Evolutionary conservation across 2,113 vertebrate genomes (phyloP).

Genomic region (Larimichthys polyactis): DNA sequence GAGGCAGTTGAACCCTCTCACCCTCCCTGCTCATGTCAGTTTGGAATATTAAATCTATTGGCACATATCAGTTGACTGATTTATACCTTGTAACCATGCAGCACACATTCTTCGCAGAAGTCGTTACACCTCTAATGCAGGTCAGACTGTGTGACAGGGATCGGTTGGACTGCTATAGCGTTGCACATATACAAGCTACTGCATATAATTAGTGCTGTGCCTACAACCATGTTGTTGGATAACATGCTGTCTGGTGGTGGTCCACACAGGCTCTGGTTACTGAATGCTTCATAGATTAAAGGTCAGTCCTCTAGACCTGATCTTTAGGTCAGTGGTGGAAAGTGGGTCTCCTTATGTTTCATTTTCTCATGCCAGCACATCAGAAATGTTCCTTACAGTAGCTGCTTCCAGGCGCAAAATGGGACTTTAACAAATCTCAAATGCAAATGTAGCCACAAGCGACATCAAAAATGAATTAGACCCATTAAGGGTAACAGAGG

Average conservation of each 20-base stretch:
- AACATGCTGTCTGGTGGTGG: conserved; percentile 27
- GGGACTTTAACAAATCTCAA: not conserved
- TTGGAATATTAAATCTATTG: conserved; percentile 40
- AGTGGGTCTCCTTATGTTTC: conserved; percentile 45
- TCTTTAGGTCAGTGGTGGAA: conserved; percentile 39
- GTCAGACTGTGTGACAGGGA: conserved; percentile 39
- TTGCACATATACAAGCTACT: conserved; percentile 35
- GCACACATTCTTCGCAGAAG: conserved; percentile 40
- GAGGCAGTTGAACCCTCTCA: conserved; percentile 27
- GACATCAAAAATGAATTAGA: conserved; percentile 21
- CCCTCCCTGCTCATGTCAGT: conserved; percentile 33
- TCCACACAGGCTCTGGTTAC: conserved; percentile 65
- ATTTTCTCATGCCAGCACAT: conserved; percentile 31
- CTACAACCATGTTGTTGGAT: conserved; percentile 3
- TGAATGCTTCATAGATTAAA: conserved; percentile 57
- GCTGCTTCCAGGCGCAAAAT: conserved; percentile 37
- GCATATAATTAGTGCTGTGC: conserved; percentile 56
- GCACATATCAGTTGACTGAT: conserved; percentile 30
- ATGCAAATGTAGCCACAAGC: conserved; percentile 29
- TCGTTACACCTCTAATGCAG: conserved; percentile 32
- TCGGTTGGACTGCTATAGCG: conserved; percentile 37
- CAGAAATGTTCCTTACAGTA: conserved; percentile 20
- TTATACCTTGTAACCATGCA: conserved; percentile 24
- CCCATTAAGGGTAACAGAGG: conserved; percentile 2
- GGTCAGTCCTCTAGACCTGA: conserved; percentile 54